Conservation (phyloP, 2,113 vertebrate species). For the Lontra canadensis region DNA sequence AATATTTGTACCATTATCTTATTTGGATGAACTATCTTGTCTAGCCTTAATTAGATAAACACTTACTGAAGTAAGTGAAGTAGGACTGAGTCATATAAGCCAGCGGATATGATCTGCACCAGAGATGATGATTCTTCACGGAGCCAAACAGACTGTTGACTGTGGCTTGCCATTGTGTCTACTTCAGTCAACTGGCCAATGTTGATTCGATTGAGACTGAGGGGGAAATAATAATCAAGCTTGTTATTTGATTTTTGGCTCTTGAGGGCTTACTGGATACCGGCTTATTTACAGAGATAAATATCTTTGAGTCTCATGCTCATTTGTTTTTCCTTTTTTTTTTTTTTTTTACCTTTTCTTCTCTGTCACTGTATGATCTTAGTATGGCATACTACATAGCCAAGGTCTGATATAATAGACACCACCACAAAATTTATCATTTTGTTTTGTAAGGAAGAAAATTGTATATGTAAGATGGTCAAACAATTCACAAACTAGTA, state of each 20-base stretch:
- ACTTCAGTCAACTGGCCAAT: not conserved
- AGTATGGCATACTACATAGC: not conserved
- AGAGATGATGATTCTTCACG: not conserved
- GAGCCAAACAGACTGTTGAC: not conserved
- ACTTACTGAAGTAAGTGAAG: not conserved
- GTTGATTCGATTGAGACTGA: not conserved
- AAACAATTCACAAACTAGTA: not conserved
- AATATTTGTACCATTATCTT: not conserved
- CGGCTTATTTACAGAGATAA: not conserved
- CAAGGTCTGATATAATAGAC: not conserved
- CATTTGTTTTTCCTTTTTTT: not conserved
- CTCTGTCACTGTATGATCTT: not conserved
- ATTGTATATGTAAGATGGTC: not conserved
- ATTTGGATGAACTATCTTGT: not conserved
- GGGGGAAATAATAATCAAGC: not conserved
- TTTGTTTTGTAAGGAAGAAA: not conserved
- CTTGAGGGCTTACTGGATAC: not conserved
- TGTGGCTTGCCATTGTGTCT: not conserved
- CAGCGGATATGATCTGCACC: not conserved
- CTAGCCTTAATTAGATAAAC: not conserved
- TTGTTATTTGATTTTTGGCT: not conserved
- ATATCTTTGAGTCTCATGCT: not conserved
- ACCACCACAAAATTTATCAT: not conserved
- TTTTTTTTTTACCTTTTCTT: not conserved
- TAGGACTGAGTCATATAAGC: not conserved